These are phyloP conservation scores for Hemithea aestivaria DNA, from an alignment of 2,888 invertebrate species.

Conservation along the genomic window DNA sequence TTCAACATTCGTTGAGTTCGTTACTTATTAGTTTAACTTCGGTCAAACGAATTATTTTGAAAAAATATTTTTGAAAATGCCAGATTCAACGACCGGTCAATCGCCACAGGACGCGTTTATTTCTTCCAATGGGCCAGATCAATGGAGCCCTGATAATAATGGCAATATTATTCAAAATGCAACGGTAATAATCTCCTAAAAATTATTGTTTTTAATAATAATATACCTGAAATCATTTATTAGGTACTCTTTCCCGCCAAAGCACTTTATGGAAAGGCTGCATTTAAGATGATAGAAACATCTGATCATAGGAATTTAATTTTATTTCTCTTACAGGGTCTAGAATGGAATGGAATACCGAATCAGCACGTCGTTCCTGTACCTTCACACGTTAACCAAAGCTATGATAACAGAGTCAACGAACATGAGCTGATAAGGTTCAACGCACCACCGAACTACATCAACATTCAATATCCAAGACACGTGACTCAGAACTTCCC, in stretches of 20 bases:
- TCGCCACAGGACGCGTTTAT: conserved; percentile 19
- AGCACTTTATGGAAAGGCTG: too few relatives aligned
- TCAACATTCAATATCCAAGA: conserved; percentile 16
- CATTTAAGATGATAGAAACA: too few relatives aligned
- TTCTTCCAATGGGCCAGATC: conserved; percentile 30
- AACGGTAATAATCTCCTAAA: conserved; percentile 31
- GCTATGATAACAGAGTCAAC: conserved; percentile 3
- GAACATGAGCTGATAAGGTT: not conserved
- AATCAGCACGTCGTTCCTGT: conserved; percentile 1
- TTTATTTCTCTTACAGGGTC: conserved; percentile 39
- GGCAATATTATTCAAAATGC: conserved; percentile 19
- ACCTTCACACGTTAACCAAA: conserved; percentile 1
- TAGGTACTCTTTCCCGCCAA: too few relatives aligned
- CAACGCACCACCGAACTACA: conserved; percentile 21
- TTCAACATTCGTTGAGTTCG: conserved; percentile 39
- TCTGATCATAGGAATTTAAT: too few relatives aligned
- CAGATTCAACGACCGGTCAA: conserved; percentile 22
- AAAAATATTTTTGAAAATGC: conserved; percentile 28
- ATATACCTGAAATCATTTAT: too few relatives aligned
- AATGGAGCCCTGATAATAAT: conserved; percentile 32
- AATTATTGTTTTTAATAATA: too few relatives aligned
- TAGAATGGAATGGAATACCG: conserved; percentile 33
- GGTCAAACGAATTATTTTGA: too few relatives aligned
- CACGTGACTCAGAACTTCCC: conserved; percentile 11
- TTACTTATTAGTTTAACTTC: conserved; percentile 12